These are phyloP conservation scores for Chrysopilus asiliformis DNA, from an alignment of 2,888 invertebrate species.

Conservation along the genomic window DNA sequence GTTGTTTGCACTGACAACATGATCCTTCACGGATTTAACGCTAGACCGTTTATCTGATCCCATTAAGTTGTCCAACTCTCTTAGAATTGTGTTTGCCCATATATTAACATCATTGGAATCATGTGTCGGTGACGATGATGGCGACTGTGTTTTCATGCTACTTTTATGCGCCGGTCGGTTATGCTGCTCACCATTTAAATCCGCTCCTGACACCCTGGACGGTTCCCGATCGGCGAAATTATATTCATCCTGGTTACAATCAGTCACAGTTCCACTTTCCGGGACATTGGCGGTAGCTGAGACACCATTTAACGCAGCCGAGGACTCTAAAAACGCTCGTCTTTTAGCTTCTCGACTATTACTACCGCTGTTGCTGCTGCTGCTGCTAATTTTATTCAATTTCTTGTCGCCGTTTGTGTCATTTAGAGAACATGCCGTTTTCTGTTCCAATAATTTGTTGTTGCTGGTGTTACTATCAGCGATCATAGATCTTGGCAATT, in stretches of 20 bases:
- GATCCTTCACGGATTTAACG: slow-evolving; percentile 6
- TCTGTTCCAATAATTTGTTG: slow-evolving; percentile 4
- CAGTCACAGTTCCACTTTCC: no score
- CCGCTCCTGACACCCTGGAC: slow-evolving; percentile 14
- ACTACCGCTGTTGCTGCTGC: slow-evolving; percentile 4
- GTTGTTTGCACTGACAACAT: not conserved
- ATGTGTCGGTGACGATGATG: no score
- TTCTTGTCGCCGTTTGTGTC: slow-evolving; percentile 13
- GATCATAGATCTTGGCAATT: slow-evolving; percentile 30
- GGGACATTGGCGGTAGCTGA: no score
- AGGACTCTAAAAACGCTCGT: no score
- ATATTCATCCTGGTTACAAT: not conserved
- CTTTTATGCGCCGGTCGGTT: no score
- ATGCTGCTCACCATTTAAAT: slow-evolving; percentile 13
- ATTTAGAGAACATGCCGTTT: slow-evolving; percentile 2
- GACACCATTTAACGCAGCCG: no score
- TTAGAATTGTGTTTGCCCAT: slow-evolving; percentile 36
- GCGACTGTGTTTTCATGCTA: no score
- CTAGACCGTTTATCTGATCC: slow-evolving; percentile 26
- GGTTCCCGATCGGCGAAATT: slow-evolving; percentile 10
- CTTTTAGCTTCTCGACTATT: slow-evolving; percentile 3
- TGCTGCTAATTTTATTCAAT: slow-evolving; percentile 15
- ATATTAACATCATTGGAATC: slow-evolving; percentile 29
- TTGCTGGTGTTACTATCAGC: slow-evolving; percentile 22
- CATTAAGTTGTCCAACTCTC: slow-evolving; percentile 36